Percentiles rank a stretch among this genome's conserved stretches.
Evolutionary conservation across 2,888 invertebrate species (phyloP).

Genomic region (Halictus quadricinctus): DNA sequence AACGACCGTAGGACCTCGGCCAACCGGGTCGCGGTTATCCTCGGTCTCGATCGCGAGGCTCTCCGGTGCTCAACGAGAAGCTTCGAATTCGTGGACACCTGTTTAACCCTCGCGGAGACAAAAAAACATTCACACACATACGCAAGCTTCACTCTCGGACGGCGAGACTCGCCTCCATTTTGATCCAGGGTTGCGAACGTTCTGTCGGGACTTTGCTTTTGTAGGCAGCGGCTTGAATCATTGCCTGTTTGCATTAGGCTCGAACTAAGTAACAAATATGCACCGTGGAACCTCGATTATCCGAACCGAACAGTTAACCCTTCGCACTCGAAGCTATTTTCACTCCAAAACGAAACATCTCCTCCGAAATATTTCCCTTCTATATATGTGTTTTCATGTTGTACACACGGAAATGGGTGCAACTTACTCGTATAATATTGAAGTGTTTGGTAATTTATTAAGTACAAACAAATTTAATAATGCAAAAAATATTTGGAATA

Average conservation of each 20-base stretch:
- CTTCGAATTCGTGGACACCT: not conserved
- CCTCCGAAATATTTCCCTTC: too few relatives aligned
- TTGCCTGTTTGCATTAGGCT: not conserved
- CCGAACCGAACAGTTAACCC: not conserved
- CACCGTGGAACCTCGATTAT: not conserved
- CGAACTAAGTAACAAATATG: not conserved
- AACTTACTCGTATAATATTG: too few relatives aligned
- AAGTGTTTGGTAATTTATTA: too few relatives aligned
- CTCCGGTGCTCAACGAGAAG: not conserved
- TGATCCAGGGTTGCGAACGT: not conserved
- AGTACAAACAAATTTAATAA: too few relatives aligned
- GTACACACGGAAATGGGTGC: too few relatives aligned
- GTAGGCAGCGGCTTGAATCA: not conserved
- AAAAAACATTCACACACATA: not conserved
- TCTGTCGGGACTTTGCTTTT: not conserved
- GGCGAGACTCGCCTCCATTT: not conserved
- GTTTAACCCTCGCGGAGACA: not conserved
- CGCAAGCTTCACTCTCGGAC: not conserved
- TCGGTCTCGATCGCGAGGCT: not conserved
- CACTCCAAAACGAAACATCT: too few relatives aligned
- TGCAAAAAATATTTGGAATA: too few relatives aligned
- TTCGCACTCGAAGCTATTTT: too few relatives aligned
- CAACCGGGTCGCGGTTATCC: constrained; percentile 4
- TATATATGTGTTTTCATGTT: too few relatives aligned
- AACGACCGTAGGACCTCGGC: not conserved